Conservation (phyloP, 2,113 vertebrate genomes). For the Aegotheles bennettii region DNA sequence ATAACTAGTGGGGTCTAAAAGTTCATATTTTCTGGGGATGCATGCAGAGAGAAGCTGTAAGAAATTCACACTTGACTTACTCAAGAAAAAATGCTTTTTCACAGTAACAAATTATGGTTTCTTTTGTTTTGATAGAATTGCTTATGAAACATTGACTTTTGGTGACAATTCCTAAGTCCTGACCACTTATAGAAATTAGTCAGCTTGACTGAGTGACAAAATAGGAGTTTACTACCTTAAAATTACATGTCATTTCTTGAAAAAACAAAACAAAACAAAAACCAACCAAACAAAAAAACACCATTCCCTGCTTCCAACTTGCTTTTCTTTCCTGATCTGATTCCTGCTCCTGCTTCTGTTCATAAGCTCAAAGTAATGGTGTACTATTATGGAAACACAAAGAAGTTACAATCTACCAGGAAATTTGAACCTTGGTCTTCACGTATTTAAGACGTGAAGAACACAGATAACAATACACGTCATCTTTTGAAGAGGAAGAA, state of each 20-base stretch:
- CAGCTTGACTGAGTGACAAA: background rate
- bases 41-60: accelerated
- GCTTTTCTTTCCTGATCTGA: background rate
- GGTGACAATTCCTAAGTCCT: background rate
- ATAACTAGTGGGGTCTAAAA: background rate
- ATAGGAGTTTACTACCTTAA: background rate
- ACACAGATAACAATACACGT: background rate
- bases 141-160: background rate
- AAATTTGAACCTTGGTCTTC: background rate
- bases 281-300: accelerated
- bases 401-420: background rate
- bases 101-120: background rate
- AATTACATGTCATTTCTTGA: background rate
- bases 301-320: background rate
- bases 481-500: background rate
- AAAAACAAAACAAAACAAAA: background rate
- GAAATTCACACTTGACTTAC: background rate
- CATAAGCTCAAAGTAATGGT: background rate
- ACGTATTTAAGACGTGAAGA: background rate
- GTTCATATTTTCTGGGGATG: background rate
- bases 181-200: background rate
- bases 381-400: background rate
- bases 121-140: background rate
- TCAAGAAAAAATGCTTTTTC: background rate
- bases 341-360: background rate